Evolutionary conservation across 2,888 invertebrate genomes (phyloP).

Genomic region (Epistrophe grossulariae): DNA sequence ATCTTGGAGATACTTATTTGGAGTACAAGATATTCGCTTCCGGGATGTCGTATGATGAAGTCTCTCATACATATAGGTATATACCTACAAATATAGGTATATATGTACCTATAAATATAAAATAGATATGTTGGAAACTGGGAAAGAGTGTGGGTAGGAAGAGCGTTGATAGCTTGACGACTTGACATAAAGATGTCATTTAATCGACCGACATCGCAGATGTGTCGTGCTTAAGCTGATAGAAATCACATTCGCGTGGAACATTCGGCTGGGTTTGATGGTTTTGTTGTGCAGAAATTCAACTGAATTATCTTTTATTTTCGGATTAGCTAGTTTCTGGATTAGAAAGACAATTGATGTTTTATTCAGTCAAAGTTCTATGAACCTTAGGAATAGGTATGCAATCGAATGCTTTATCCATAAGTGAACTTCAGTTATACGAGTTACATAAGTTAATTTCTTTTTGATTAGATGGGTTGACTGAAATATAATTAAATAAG

Average conservation of each 20-base stretch:
- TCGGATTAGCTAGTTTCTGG: slow-evolving; percentile 25
- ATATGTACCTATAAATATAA: not conserved
- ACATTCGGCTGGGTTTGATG: slow-evolving; percentile 59
- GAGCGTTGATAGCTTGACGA: slow-evolving; percentile 74
- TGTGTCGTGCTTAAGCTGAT: slow-evolving; percentile 68
- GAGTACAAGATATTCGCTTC: slow-evolving; percentile 72
- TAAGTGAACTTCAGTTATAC: not conserved
- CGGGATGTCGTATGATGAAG: slow-evolving; percentile 69
- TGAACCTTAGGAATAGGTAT: slow-evolving; percentile 24
- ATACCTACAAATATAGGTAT: not conserved
- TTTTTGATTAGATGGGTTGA: not conserved
- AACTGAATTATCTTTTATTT: slow-evolving; percentile 46
- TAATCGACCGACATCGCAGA: slow-evolving; percentile 72
- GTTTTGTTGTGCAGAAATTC: slow-evolving; percentile 25
- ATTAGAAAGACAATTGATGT: slow-evolving; percentile 42
- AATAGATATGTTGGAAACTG: slow-evolving; percentile 22
- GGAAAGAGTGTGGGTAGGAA: slow-evolving; percentile 64
- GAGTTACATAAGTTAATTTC: not conserved
- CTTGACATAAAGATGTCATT: slow-evolving; percentile 75
- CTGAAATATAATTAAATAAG: too few species aligned
- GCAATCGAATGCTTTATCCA: not conserved
- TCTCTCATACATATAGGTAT: slow-evolving; percentile 37
- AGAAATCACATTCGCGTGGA: slow-evolving; percentile 66
- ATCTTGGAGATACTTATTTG: slow-evolving; percentile 71
- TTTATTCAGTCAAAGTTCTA: slow-evolving; percentile 33